phyloP scores from a whole-genome alignment of 2,113 vertebrate species.

The Charina bottae region DNA sequence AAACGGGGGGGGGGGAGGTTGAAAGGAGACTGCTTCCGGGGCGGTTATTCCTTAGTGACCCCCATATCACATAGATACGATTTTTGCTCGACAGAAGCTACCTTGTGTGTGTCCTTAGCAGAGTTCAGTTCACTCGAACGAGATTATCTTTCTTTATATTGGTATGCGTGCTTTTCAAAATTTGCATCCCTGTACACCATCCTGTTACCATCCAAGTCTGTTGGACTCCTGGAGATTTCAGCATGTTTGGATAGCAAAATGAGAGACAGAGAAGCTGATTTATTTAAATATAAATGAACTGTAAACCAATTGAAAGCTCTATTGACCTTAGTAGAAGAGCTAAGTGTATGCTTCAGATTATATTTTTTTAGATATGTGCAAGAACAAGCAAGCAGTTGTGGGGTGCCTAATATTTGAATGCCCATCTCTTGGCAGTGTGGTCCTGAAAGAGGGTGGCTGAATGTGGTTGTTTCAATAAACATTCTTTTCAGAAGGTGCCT shows the following conservation, averaged over 20 bases:
- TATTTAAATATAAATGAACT: not conserved
- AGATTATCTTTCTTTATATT: not conserved
- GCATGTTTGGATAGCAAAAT: too few species aligned
- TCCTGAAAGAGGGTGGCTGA: too few species aligned
- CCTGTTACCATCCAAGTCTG: not conserved
- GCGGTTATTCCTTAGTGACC: not conserved
- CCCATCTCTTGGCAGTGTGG: too few species aligned
- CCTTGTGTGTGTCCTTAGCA: not conserved
- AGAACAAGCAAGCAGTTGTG: too few species aligned
- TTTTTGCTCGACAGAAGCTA: not conserved
- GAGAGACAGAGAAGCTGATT: not conserved
- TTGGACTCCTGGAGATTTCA: not conserved
- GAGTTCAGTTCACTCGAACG: not conserved
- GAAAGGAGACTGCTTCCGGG: not conserved
- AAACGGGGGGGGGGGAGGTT: not conserved
- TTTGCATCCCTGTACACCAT: not conserved
- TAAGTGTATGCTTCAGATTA: too few species aligned
- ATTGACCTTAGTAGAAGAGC: too few species aligned
- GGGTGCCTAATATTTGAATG: too few species aligned
- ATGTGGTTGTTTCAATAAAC: too few species aligned
- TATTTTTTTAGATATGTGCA: too few species aligned
- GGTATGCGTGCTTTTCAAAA: not conserved
- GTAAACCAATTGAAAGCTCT: not conserved
- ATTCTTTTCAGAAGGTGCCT: too few species aligned
- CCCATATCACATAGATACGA: not conserved